Evolutionary conservation across 2,113 vertebrate genomes (phyloP), one percentile per base, ranked within the genome.

Genomic region (Perognathus longimembris): DNA sequence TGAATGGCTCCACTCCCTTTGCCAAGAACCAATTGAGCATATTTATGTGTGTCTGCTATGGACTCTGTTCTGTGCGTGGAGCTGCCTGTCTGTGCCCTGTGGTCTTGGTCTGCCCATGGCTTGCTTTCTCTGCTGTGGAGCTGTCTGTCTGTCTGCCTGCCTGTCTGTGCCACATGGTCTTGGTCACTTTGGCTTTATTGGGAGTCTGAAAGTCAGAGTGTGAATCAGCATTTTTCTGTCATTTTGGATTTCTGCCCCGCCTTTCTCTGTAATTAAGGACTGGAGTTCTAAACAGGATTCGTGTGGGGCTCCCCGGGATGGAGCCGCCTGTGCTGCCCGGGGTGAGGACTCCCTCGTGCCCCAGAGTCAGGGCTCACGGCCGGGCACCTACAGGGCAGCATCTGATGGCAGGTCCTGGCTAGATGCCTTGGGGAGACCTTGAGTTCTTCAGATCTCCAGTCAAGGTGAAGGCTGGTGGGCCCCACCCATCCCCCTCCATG

Each of bases 21-120:
- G 74, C n/a, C 64, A 1, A 2, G 0, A 1, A 0, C 3, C 26
- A 0, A 2, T 14, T 0, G 5, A 34, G 63, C 17, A 0, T 1
- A 3, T 4, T 0, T 3, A 0, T 2, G 28, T 2, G 21, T 21
- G 59, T 61, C 59, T 3, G 36, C 1, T 57, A 22, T 22, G n/a
- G 22, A 11, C 75, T 30, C 14, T 18, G 30, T 2, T 18, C 5
- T 30, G 24, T 64, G 63, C 22, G 3, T 8, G 63, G n/a, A 64
- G 63, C 63, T 64, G 24, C 1, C 4, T 1, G 54, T 57, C 45
- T 24, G 30, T 50, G 11, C 45, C 45, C 6, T 7, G 45, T 45
- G 45, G 45, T 45, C 45, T 45, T 45, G 59, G 59, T 61, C 59
- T 3, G 36, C 1, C 11, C 38, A 24, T 20, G 59, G 26, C 79